Evolutionary conservation across 2,113 vertebrate species (phyloP), one percentile per base, ranked within the genome.

Genomic region (Cettia cetti): DNA sequence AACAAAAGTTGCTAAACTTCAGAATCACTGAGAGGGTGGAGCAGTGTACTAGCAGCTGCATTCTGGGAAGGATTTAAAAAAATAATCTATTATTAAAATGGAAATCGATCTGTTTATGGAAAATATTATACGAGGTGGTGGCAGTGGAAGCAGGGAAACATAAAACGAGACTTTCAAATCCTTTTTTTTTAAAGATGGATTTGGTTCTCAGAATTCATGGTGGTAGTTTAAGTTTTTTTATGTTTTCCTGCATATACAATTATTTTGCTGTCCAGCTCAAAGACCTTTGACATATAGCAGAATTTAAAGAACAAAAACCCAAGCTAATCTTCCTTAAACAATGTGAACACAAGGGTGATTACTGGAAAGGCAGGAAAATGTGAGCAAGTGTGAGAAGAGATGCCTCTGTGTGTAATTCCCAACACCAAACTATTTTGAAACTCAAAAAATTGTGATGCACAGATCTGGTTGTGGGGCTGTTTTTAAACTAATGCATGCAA

Each of bases 331-430:
- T 37, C 30, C 70, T 80, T 61, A 70, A 89, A 45, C 5, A 2
- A 6, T 18, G 49, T 8, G 15, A 77, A 40, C 7, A 2, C 0
- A 5, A 56, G 7, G 42, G n/a, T 15, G 28, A n/a, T 37, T 45
- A 80, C 8, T 10, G 33, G 26, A 59, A 50, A 68, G 35, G 30
- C 11, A 33, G 44, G 27, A 54, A 57, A 75, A 75, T 0, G 7
- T 1, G 13, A 90, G 49, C 42, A 54, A 49, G 22, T 6, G 4
- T 61, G 45, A 76, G 35, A 71, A 65, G 30, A 63, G 30, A n/a
- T 17, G 16, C 21, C 49, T 52, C 35, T 0, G 0, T 4, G 9
- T 35, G 4, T 7, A 64, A 54, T 26, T 72, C 40, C 63, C 47
- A 75, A 33, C 13, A 53, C 6, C 39, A 44, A 76, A 30, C 26